These are phyloP conservation scores for Macaca mulatta DNA, from an alignment of 2,113 vertebrate species.

Conservation along the genomic window DNA sequence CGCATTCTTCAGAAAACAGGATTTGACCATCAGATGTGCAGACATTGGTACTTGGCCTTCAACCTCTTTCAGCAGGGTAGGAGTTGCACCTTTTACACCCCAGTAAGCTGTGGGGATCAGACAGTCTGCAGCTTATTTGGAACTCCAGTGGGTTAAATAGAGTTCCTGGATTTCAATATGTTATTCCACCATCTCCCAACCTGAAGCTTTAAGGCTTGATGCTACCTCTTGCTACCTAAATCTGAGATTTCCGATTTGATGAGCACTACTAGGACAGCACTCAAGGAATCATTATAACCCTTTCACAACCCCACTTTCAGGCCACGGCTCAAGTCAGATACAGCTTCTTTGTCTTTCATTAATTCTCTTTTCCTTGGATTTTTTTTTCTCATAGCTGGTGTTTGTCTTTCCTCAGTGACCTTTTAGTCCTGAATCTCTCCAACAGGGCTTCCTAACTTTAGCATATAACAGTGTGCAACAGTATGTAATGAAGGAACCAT, in stretches of 20 bases:
- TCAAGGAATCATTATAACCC: not conserved
- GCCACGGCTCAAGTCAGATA: accelerated
- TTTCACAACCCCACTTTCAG: not conserved
- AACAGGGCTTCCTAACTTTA: not conserved
- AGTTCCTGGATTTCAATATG: not conserved
- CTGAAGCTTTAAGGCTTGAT: not conserved
- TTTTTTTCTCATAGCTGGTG: not conserved
- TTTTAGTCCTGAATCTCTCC: not conserved
- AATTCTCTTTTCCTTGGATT: not conserved
- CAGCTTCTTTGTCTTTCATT: not conserved
- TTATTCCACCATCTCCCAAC: not conserved
- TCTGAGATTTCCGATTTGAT: not conserved
- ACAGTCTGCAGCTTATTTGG: not conserved
- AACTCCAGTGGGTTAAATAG: too few relatives aligned
- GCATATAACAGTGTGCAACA: accelerated
- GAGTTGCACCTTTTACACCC: not conserved
- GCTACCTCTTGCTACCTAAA: not conserved
- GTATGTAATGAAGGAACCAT: not conserved
- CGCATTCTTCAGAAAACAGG: not conserved
- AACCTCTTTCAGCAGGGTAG: not conserved
- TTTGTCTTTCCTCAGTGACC: not conserved
- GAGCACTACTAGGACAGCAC: not conserved
- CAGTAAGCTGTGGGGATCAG: too few relatives aligned
- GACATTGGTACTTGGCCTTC: not conserved
- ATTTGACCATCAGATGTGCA: not conserved